These are phyloP conservation scores for Dendrocincla tyrannina DNA, from an alignment of 2,797 vertebrate species.

Conservation along the genomic window DNA sequence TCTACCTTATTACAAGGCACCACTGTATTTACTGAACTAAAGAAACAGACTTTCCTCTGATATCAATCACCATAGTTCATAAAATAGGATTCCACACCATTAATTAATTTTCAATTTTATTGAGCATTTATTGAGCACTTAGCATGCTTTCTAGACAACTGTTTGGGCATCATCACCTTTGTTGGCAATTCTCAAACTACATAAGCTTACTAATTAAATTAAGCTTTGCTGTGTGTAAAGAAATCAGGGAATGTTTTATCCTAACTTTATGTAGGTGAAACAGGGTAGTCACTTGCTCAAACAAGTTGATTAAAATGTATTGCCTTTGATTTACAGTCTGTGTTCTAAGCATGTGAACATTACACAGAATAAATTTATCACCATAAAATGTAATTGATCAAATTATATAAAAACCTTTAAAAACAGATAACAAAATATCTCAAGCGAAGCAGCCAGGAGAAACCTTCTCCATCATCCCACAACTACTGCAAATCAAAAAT, in stretches of 20 bases:
- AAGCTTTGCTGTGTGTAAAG: not conserved
- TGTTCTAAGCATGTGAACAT: not conserved
- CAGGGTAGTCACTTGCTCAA: not conserved
- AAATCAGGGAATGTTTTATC: not conserved
- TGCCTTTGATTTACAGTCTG: not conserved
- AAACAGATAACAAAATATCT: not conserved
- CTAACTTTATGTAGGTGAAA: not conserved
- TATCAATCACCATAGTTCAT: not conserved
- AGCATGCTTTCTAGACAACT: constrained; percentile 22
- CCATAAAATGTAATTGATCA: not conserved
- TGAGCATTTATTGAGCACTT: constrained; percentile 25
- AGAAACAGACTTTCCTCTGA: not conserved
- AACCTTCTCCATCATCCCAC: not conserved
- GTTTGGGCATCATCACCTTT: not conserved
- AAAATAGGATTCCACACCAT: constrained; percentile 26
- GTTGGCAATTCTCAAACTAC: not conserved
- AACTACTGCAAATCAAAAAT: not conserved
- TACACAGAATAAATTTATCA: not conserved
- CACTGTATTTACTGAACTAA: not conserved
- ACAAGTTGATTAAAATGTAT: not conserved
- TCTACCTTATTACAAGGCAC: not conserved
- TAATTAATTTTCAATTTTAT: constrained; percentile 46
- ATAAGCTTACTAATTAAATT: constrained; percentile 25
- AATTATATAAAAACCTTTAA: not conserved
- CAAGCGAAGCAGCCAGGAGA: not conserved